phyloP scores from a whole-genome alignment of 2,113 vertebrate species.

The Corynorhinus townsendii region DNA sequence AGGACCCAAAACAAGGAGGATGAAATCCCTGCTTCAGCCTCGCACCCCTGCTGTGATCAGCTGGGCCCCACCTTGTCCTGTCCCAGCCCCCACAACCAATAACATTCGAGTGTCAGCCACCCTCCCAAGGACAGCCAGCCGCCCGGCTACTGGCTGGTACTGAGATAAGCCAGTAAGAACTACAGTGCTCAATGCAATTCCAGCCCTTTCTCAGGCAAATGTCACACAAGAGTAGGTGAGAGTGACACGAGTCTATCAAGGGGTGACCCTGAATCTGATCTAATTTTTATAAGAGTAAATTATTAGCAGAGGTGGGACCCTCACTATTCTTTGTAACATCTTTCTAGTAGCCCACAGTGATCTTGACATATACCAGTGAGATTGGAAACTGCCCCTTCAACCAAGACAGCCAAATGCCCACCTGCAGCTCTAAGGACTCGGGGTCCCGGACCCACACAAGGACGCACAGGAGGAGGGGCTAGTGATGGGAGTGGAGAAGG shows the following conservation, averaged over 20 bases:
- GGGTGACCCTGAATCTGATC: slow-evolving; percentile 25
- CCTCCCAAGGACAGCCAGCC: neutral
- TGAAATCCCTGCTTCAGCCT: neutral
- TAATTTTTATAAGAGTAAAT: neutral
- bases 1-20: neutral
- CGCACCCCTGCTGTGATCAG: neutral
- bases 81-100: neutral
- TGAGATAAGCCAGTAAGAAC: slow-evolving; percentile 1
- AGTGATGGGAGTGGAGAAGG: neutral
- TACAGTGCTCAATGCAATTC: accelerated
- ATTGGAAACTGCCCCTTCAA: neutral
- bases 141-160: slow-evolving; percentile 4
- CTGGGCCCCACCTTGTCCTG: neutral
- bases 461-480: neutral
- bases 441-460: neutral
- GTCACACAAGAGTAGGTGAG: neutral
- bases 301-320: neutral
- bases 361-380: neutral
- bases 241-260: neutral
- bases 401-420: neutral
- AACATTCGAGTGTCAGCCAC: neutral
- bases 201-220: slow-evolving; percentile 12
- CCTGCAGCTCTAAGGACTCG: neutral
- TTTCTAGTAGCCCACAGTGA: neutral
- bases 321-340: neutral